These are phyloP conservation scores for Autographa pulchrina DNA, from an alignment of 2,888 invertebrate genomes.

Conservation along the genomic window DNA sequence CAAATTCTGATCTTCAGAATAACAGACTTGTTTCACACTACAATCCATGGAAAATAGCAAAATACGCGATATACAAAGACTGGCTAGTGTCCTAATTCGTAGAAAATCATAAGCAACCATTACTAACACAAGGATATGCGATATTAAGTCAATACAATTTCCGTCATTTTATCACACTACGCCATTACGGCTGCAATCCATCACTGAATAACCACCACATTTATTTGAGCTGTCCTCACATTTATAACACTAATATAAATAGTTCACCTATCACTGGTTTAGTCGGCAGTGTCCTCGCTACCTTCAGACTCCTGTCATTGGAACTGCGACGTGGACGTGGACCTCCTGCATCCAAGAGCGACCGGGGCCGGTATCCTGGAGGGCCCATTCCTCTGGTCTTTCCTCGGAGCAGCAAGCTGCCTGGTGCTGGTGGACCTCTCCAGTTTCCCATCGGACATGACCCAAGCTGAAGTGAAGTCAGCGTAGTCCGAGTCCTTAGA, in stretches of 20 bases:
- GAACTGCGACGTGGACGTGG: constrained; percentile 85
- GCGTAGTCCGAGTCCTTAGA: constrained; percentile 90
- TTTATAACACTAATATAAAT: constrained; percentile 43
- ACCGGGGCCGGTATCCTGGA: constrained; percentile 87
- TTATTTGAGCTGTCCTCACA: constrained; percentile 36
- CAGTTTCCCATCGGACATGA: constrained; percentile 92
- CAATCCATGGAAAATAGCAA: not conserved
- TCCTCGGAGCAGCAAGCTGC: constrained; percentile 84
- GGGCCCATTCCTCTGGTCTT: constrained; percentile 81
- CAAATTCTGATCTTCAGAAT: constrained; percentile 9
- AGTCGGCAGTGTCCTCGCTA: constrained; percentile 52
- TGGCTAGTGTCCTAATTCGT: constrained; percentile 39
- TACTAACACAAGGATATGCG: constrained; percentile 46
- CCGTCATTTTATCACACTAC: constrained; percentile 41
- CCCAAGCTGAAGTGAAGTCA: constrained; percentile 93
- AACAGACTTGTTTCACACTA: not conserved
- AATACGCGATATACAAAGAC: constrained; percentile 17
- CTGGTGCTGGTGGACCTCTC: constrained; percentile 90
- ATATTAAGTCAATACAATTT: constrained; percentile 35
- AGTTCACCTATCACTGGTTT: constrained; percentile 54
- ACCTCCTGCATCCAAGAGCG: constrained; percentile 82
- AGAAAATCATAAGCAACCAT: constrained; percentile 36
- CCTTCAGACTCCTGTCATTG: constrained; percentile 78
- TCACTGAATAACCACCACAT: constrained; percentile 43
- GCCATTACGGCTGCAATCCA: constrained; percentile 47